phyloP scores from a whole-genome alignment of 1,140 invertebrate genomes.

The Drosophila simulans region DNA sequence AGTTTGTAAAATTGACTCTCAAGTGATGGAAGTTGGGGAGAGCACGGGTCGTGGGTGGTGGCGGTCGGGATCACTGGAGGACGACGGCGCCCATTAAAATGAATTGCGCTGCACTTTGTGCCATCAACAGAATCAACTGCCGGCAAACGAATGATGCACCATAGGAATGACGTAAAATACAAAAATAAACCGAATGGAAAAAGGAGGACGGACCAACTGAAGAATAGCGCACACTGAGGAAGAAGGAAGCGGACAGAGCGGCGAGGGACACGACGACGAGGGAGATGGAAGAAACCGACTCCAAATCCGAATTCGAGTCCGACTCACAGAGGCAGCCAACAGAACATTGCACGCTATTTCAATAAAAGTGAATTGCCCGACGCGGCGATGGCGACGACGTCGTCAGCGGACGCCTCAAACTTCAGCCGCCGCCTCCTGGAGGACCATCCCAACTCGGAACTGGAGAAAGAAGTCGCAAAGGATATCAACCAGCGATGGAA shows the following conservation, averaged over 20 bases:
- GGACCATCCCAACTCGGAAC: slow-evolving; percentile 15
- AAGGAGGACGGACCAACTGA: slow-evolving; percentile 23
- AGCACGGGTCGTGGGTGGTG: background rate
- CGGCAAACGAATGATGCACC: slow-evolving; percentile 76
- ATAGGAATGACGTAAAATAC: slow-evolving; percentile 78
- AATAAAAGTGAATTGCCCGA: slow-evolving; percentile 84
- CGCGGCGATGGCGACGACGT: slow-evolving; percentile 44
- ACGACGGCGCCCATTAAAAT: slow-evolving; percentile 75
- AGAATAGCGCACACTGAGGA: slow-evolving; percentile 47
- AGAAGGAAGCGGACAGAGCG: slow-evolving; percentile 41
- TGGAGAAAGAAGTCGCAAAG: slow-evolving; percentile 62
- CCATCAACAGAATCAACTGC: slow-evolving; percentile 83
- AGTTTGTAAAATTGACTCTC: slow-evolving; percentile 83
- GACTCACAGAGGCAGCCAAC: slow-evolving; percentile 51
- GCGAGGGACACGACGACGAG: slow-evolving; percentile 16
- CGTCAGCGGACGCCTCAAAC: slow-evolving; percentile 61
- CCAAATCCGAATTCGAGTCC: slow-evolving; percentile 56
- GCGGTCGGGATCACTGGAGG: slow-evolving; percentile 18
- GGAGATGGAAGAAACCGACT: slow-evolving; percentile 49
- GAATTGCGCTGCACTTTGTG: slow-evolving; percentile 84
- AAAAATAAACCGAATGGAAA: slow-evolving; percentile 65
- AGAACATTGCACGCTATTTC: slow-evolving; percentile 82
- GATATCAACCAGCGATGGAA: slow-evolving; percentile 37
- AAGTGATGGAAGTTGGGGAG: slow-evolving; percentile 62
- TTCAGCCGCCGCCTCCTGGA: slow-evolving; percentile 55